A percentile compares a stretch with the other conserved stretches of the same genome.
Conservation (phyloP, 2,113 vertebrate species). For the Cochlearius cochlearius region DNA sequence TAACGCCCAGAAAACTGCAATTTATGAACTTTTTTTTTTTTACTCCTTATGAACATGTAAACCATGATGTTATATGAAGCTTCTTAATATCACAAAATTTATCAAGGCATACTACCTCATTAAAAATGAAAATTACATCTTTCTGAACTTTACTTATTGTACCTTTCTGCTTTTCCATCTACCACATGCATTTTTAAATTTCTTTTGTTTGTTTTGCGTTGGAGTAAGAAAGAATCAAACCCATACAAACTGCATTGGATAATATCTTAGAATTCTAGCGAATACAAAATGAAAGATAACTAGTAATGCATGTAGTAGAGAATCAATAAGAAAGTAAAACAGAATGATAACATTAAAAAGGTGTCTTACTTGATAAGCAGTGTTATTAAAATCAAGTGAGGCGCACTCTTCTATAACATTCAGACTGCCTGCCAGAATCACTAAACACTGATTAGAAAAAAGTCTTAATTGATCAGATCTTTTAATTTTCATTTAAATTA, state of each 20-base stretch:
- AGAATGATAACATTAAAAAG: neutral
- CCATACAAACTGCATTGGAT: neutral
- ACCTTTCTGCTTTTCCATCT: neutral
- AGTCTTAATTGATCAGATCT: neutral
- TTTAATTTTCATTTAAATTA: neutral
- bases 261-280: neutral
- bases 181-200: neutral
- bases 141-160: neutral
- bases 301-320: neutral
- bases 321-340: neutral
- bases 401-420: neutral
- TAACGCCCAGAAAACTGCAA: neutral
- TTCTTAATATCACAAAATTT: neutral
- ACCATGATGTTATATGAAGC: neutral
- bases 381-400: neutral
- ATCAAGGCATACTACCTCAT: neutral
- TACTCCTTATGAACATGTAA: neutral
- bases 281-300: neutral
- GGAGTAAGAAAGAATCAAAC: neutral
- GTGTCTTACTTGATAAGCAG: neutral
- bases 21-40: neutral
- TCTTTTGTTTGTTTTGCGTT: neutral
- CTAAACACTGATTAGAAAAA: neutral
- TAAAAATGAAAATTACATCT: neutral
- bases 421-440: neutral